phyloP scores from a whole-genome alignment of 2,113 vertebrate species.

The Crocuta crocuta region DNA sequence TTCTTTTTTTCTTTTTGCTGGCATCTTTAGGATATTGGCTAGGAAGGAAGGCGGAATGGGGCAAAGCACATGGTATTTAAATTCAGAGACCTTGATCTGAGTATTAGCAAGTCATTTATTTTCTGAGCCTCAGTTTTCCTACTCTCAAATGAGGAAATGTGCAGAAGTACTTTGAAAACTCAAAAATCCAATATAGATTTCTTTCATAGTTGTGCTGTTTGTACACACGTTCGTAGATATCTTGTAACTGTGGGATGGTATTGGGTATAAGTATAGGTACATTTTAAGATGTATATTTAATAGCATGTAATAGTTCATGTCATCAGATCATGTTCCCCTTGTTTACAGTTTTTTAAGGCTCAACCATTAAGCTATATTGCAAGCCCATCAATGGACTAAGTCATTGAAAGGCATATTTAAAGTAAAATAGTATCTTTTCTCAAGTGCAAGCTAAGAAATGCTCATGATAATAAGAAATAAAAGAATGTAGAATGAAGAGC shows the following conservation, averaged over 20 bases:
- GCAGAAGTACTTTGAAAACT: conserved; percentile 27
- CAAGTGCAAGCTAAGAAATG: conserved; percentile 57
- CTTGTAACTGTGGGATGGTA: neutral
- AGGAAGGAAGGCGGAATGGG: conserved; percentile 13
- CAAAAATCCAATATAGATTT: neutral
- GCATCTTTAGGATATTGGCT: conserved; percentile 26
- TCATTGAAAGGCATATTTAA: conserved; percentile 21
- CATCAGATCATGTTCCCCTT: neutral
- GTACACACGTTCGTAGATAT: conserved; percentile 31
- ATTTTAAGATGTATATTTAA: conserved; percentile 40
- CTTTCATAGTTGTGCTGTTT: conserved; percentile 30
- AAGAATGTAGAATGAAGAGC: conserved; percentile 49
- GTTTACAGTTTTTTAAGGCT: conserved; percentile 43
- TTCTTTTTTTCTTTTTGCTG: neutral
- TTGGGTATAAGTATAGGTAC: conserved; percentile 17
- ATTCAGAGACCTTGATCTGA: conserved; percentile 29
- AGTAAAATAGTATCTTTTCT: conserved; percentile 47
- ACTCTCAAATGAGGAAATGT: conserved; percentile 6
- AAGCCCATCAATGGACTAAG: neutral
- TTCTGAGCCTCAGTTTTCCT: conserved; percentile 47
- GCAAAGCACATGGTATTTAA: conserved; percentile 39
- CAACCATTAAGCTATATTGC: neutral
- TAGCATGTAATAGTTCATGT: conserved; percentile 49
- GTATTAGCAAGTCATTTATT: conserved; percentile 25
- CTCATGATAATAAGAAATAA: conserved; percentile 36